Conservation (phyloP, 1,140 invertebrate genomes). For the Probaryconus sp. region DNA sequence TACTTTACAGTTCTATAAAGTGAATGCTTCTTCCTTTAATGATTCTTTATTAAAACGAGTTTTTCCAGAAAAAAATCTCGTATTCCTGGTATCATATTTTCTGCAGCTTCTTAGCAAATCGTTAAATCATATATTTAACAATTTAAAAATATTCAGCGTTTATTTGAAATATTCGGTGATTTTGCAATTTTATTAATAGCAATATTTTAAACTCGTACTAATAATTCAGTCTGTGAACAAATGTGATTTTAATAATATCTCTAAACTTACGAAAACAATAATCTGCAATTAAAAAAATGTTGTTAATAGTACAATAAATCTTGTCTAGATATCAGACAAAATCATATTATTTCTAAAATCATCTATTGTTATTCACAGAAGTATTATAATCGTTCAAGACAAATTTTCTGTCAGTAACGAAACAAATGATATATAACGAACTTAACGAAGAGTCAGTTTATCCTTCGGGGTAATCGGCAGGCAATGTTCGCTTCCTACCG, state of each 20-base stretch:
- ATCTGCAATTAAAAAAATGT: no score
- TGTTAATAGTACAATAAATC: no score
- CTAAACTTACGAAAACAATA: no score
- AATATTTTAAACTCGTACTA: no score
- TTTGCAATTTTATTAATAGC: slow-evolving; percentile 21
- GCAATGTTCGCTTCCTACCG: slow-evolving; percentile 46
- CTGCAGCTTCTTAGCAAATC: slow-evolving; percentile 28
- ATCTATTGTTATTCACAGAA: no score
- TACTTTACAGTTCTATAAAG: slow-evolving; percentile 35
- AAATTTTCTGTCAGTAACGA: slow-evolving; percentile 53
- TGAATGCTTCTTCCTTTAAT: slow-evolving; percentile 38
- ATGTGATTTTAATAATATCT: no score
- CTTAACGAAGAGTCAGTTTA: slow-evolving; percentile 50
- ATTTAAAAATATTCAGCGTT: slow-evolving; percentile 22
- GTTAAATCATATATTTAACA: slow-evolving; percentile 29
- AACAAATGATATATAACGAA: slow-evolving; percentile 39
- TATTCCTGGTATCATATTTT: slow-evolving; percentile 26
- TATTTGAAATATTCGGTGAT: slow-evolving; percentile 24
- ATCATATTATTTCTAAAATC: no score
- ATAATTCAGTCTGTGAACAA: no score
- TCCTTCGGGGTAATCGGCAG: slow-evolving; percentile 46
- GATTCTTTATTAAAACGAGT: slow-evolving; percentile 33
- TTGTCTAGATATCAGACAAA: no score
- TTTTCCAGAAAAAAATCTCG: slow-evolving; percentile 11
- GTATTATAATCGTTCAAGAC: slow-evolving; percentile 18